These are phyloP conservation scores for Chitala chitala DNA, from an alignment of 2,113 vertebrate species.

Conservation along the genomic window DNA sequence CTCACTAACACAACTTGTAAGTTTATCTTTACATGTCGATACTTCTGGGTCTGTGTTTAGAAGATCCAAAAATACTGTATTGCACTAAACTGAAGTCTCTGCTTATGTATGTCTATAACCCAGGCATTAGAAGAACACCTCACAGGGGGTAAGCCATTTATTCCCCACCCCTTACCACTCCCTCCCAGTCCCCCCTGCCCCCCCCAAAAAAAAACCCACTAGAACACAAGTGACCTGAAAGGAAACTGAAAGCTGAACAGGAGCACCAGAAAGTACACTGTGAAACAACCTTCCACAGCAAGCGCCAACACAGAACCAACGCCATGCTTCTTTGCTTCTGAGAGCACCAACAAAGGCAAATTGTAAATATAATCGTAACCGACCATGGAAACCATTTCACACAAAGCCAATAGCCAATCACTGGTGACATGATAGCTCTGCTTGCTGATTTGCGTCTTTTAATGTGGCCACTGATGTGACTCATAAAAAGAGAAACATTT, in stretches of 20 bases:
- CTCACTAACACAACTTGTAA: background rate
- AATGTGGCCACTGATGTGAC: background rate
- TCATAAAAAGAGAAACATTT: background rate
- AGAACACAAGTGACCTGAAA: slow-evolving; percentile 29
- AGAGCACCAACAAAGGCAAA: slow-evolving; percentile 25
- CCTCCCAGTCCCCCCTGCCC: background rate
- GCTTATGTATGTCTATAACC: too few species aligned
- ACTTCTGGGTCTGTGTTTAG: background rate
- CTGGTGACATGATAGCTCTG: slow-evolving; percentile 13
- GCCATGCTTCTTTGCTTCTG: slow-evolving; percentile 21
- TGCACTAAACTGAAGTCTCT: too few species aligned
- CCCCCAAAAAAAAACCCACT: slow-evolving; percentile 12
- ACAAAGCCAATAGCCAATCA: slow-evolving; percentile 24
- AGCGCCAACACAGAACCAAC: slow-evolving; percentile 27
- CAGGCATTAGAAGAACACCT: too few species aligned
- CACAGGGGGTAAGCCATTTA: too few species aligned
- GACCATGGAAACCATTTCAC: background rate
- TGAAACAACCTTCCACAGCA: slow-evolving; percentile 29
- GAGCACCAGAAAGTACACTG: slow-evolving; percentile 27
- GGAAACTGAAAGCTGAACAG: slow-evolving; percentile 4
- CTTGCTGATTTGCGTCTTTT: slow-evolving; percentile 27
- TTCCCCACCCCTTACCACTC: too few species aligned
- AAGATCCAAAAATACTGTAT: background rate
- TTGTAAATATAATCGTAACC: slow-evolving; percentile 6
- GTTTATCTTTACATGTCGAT: background rate